Evolutionary conservation across 2,888 invertebrate species (phyloP), one percentile per base, ranked within the genome.

Genomic region (Electrophaes corylata): DNA sequence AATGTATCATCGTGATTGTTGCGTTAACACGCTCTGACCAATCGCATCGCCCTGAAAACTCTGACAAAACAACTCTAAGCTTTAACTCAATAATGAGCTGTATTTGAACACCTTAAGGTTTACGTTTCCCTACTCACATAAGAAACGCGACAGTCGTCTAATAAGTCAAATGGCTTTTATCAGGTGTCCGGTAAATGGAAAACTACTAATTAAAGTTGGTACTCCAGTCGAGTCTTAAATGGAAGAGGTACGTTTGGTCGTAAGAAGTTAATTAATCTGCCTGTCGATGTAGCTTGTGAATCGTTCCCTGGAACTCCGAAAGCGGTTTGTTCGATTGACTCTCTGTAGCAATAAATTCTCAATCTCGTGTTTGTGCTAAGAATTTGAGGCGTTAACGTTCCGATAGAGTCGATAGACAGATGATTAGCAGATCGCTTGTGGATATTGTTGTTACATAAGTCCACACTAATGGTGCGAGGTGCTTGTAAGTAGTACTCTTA

Each of bases 261-360:
- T 83, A 84, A 82, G 78, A 81, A 86, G 79, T 85, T 88, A 89
- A 90, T 91, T 88, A 89, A 88, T 88, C 84, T 79, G 76, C 71
- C 72, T 72, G 72, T 79, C 84, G 85, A 85, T 80, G 87, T 79
- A 85, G 85, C 72, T 67, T 66, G 72, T 72, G 68, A 76, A 78
- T 84, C 81, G 84, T 86, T 88, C 85, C 84, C 83, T 83, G 83
- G 83, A 80, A 78, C 78, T 70, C 79, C 75, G 75, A 85, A 86
- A 85, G 83, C 77, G 79, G 82, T 83, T 83, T 83, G 79, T 83
- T 76, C 85, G 83, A 89, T 84, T 85, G 85, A 86, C 87, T 88
- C 75, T 76, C 75, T 78, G 75, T 77, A 80, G 84, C 80, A 84
- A 86, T 80, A 83, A 82, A 82, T 81, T 78, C 70, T 80, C 72